These are phyloP conservation scores for Frankliniella fusca DNA, from an alignment of 2,888 invertebrate species.

Conservation along the genomic window DNA sequence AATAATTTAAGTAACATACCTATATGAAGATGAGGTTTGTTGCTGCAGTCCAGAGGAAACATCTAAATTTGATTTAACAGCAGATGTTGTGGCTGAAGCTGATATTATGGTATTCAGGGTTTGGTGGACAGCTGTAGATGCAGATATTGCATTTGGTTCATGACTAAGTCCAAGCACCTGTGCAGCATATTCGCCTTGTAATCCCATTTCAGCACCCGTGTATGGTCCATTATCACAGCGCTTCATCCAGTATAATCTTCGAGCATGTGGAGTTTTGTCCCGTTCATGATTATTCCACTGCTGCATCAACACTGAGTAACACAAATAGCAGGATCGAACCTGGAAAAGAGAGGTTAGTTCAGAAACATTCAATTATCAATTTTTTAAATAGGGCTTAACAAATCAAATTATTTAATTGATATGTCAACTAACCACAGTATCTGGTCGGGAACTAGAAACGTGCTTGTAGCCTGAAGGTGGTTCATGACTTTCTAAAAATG, in stretches of 20 bases:
- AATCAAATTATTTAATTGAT: not conserved
- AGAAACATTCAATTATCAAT: not conserved
- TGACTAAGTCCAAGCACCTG: constrained; percentile 75
- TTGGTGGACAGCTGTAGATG: constrained; percentile 31
- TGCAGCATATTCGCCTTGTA: constrained; percentile 89
- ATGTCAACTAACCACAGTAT: constrained; percentile 38
- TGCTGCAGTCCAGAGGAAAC: constrained; percentile 34
- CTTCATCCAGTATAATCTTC: constrained; percentile 89
- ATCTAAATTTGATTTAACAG: not conserved
- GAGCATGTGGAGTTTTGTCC: constrained; percentile 76
- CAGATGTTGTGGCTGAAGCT: not conserved
- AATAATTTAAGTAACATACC: constrained; percentile 31
- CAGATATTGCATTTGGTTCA: constrained; percentile 48
- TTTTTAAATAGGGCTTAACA: not conserved
- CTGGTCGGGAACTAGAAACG: constrained; percentile 36
- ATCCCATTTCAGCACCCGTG: constrained; percentile 82
- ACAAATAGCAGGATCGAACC: constrained; percentile 77
- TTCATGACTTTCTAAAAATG: constrained; percentile 85
- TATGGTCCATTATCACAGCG: constrained; percentile 85
- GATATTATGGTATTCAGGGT: constrained; percentile 36
- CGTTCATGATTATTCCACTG: constrained; percentile 91
- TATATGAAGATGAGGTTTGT: not conserved
- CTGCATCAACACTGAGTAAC: constrained; percentile 77
- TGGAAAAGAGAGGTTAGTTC: constrained; percentile 39
- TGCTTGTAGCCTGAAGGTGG: constrained; percentile 68